Evolutionary conservation across 2,113 vertebrate genomes (phyloP), one percentile per base, ranked within the genome.

Genomic region (Formicarius rufipectus): DNA sequence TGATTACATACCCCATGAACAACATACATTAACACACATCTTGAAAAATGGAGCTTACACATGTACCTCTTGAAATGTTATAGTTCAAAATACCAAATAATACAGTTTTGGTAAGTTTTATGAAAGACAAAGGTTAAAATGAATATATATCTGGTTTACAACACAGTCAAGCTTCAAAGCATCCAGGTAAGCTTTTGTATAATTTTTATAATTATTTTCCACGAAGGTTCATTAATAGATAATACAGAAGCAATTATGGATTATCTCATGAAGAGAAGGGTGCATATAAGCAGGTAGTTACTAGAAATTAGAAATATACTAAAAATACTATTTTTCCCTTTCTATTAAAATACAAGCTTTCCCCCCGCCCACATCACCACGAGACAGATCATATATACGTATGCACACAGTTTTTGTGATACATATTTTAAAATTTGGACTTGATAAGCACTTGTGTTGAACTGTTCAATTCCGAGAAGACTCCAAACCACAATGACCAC

Each of bases 1-100:
- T 40, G 24, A 56, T 50, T n/a, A 24, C 6, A 75, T 6, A 52
- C 14, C 8, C 14, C 14, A 20, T 27, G 7, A 53, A 86, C 7
- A 53, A 28, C 9, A 42, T 2, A 49, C 2, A 15, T 25, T n/a
- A 86, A 59, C 0, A 2, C 16, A 59, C 17, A 44, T 6, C 12
- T 75, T 52, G 47, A 62, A 68, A 84, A 89, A 81, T 12, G 42
- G 5, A 42, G 50, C 10, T 69, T 67, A 55, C 10, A n/a, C 6
- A 20, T 9, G 5, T 39, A 44, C 56, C 9, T 50, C 33, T 58
- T 33, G 19, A 20, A 45, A 60, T 49, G 27, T 23, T n/a, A 25
- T 11, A 52, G 35, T 39, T 52, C 20, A 60, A 92, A 87, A 77
- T 10, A 84, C 1, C 4, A 84, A 35, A 27, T 13, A 6, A 17